Base-by-base conservation (phyloP, 2,888 invertebrate species). In the Odontocolon sp. region DNA sequence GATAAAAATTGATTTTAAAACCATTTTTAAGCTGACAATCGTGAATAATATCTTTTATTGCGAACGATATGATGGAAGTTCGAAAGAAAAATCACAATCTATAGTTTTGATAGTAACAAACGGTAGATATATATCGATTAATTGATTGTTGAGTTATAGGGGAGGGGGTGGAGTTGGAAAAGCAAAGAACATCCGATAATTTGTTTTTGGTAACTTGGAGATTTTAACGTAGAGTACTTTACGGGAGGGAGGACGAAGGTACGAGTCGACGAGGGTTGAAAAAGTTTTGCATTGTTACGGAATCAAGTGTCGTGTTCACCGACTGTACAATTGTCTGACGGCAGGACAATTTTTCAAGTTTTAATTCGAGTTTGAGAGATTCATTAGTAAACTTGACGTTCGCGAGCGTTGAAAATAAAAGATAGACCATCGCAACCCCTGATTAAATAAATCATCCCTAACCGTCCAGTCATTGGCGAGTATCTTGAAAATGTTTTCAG, bases 321-420 rank as follows among this genome's bases (percentile, higher is more conserved):
- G 85, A 84, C 86, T 84, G 82, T 57, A 85, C 88, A 84, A 88
- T 88, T 87, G 82, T 38, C 47, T 45, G 56, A 61, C 67, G 61
- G 68, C 74, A 26, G 56, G 56, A 63, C 68, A 64, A 70, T 61
- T 70, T 76, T 76, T 76, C 64, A 70, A 89, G 83, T 89, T 89
- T 89, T 88, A 88, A 89, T 89, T 88, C 87, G 88, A 89, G 87
- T 88, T 86, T 82, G 83, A 82, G 85, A 54, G 86, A 83, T 85
- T 87, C 87, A 87, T 86, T 86, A 86, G 82, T 79, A 78, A 28
- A 84, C 82, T 83, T 86, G 85, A 86, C 82, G 80, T 71, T 68
- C 59, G 52, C 11, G 33, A 40, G 66, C 6, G n/a, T 31, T 18
- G 33, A 33, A 31, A 57, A 54, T 31, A 47, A 59, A 63, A 50